Base-by-base conservation (phyloP, 2,113 vertebrate genomes). In the Campylorhamphus procurvoides region DNA sequence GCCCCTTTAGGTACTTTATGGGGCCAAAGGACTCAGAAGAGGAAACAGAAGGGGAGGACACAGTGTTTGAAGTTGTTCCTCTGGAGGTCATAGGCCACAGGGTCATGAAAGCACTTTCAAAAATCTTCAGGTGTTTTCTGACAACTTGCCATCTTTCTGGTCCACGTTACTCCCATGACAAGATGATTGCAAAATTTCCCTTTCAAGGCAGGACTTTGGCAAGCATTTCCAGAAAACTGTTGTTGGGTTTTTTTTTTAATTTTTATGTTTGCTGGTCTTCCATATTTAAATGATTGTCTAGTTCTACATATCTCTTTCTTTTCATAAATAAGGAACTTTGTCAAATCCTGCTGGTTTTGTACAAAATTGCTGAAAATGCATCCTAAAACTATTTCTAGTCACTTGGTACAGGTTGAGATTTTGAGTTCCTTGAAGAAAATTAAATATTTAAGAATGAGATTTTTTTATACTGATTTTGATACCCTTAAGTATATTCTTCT, bases 191-290 rank as follows among this genome's bases (percentile, higher is more conserved):
- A 73, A 87, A 68, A 73, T 47, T 84, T 68, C 10, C 18, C 8
- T 82, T 91, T 42, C 14, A 28, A 39, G 10, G 33, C 3, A 77
- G 12, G 10, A 78, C 8, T 66, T n/a, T 23, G 9, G 9, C 6
- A 81, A 87, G 63, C 2, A 50, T 69, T 94, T 66, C 2, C 18
- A 77, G 28, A 80, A 80, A n/a, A 3, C 1, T 27, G 4, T 18
- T 40, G 3, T 3, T 24, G 3, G 0, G 3, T 12, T 15, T 40
- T 47, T 47, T 47, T 69, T 59, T 10, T 19, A 31, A 46, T 56
- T 53, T 81, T 80, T 3, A 3, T 24, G 0, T 40, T 72, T 72
- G 10, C 2, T 60, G 2, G 2, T 76, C 73, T 90, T 85, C 24
- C 23, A 53, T 31, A 8, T 37, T 88, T 60, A 64, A 85, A 55